Percentiles rank a stretch among this genome's conserved stretches.
Conservation (phyloP, 2,888 invertebrate species). For the Andrena bicolor region DNA sequence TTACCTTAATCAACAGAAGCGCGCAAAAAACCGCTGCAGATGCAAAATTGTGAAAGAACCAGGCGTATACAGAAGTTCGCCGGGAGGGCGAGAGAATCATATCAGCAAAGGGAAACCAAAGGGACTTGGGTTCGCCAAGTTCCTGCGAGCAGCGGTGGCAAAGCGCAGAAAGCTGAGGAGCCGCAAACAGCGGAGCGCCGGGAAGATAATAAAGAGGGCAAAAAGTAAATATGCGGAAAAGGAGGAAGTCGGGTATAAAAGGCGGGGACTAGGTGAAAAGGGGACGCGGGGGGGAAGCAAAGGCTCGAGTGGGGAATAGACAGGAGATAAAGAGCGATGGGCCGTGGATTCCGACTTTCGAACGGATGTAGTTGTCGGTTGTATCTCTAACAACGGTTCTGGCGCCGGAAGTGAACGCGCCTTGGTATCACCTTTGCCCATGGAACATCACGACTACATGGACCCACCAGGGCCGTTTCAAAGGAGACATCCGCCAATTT, state of each 20-base stretch:
- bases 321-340: conserved; percentile 25
- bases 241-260: neutral
- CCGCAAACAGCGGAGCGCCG: conserved; percentile 11
- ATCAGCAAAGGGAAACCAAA: neutral
- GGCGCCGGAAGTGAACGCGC: conserved; percentile 62
- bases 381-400: conserved; percentile 51
- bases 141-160: neutral
- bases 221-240: conserved; percentile 16
- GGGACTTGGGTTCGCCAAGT: conserved; percentile 1
- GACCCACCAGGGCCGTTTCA: conserved; percentile 62
- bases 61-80: neutral
- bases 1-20: neutral
- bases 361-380: conserved; percentile 52
- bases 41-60: neutral
- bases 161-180: neutral
- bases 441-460: conserved; percentile 48
- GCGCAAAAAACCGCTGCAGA: neutral
- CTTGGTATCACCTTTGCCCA: conserved; percentile 62
- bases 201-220: neutral
- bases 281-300: neutral
- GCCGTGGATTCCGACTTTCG: conserved; percentile 30
- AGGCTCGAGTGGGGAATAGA: conserved; percentile 3
- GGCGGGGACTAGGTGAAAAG: neutral
- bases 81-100: neutral
- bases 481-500: conserved; percentile 69